Evolutionary conservation across 2,113 vertebrate genomes (phyloP), one percentile per base, ranked within the genome.

Genomic region (Thunnus maccoyii): DNA sequence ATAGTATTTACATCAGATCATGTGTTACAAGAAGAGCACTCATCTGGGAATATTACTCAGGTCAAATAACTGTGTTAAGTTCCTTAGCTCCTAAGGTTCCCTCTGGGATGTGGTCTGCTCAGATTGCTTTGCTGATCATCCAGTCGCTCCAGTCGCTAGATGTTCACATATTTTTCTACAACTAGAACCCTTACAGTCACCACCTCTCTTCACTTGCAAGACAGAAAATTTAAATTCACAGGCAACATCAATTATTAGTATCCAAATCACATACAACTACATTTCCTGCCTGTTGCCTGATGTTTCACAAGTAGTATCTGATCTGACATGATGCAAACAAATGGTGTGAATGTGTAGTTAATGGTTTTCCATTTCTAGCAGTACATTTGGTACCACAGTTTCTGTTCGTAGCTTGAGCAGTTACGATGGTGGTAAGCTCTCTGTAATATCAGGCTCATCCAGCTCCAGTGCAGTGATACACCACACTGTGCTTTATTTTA

Each of bases 1-100:
- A 41, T 2, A 54, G 13, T 47, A 54, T 69, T 78, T 67, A 84
- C 55, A 73, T 57, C 84, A 44, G 16, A 72, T 51, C 30, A 17
- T 58, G 36, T 62, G 56, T 27, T 20, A 55, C 5, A 63, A 47
- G 48, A 72, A 5, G 17, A 60, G 51, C 30, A 10, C 18, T 17
- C 56, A 76, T 64, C 11, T 36, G 72, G 58, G 72, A 72, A 72
- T 70, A 52, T 6, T 20, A 60, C 52, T 60, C 27, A 20, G 77
- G 48, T 79, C 76, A 75, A 61, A 72, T 57, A 56, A 71, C 30
- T 3, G 62, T 22, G n/a, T 50, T 74, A 44, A 41, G 57, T 22
- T 57, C 7, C 7, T n/a, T 8, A 36, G 36, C 4, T 46, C 5
- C 13, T 0, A 5, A 57, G 54, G 17, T 36, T 18, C 47, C 46